Evolutionary conservation across 2,888 invertebrate species (phyloP), one percentile per base, ranked within the genome.

Genomic region (Boloria selene): DNA sequence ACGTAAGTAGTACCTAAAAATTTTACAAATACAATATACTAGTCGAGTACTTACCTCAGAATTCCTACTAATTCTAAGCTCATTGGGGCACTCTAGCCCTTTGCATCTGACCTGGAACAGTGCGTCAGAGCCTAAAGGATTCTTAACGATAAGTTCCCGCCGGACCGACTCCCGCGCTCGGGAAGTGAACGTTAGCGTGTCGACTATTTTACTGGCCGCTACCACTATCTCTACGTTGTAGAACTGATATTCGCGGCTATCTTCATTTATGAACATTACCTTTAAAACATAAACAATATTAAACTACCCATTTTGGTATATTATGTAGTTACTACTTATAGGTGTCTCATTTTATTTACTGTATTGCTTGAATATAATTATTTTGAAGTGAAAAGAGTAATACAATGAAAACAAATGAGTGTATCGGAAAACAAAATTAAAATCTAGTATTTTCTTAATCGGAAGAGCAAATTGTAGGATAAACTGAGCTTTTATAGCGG

Each of bases 181-280:
- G 0, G 84, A 82, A 61, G 72, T 74, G 68, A 91, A 87, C 14
- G 75, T 77, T 67, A 92, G 70, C 5, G 85, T 85, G 68, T 83
- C 89, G 31, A 86, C 84, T 7, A 90, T 80, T 18, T 79, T 76
- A 71, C 89, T 86, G 3, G 81, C 75, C 7, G 79, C 83, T 10
- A 92, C 83, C 0, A 75, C 73, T 17, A 77, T 79, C 17, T 70
- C 71, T 22, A 92, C 80, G 59, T 81, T 82, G 79, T 91, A 92
- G 76, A 74, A 90, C 71, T 92, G 92, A 64, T 88, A 91, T 71
- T 92, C 92, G 3, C 77, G 82, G 17, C 82, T 81, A 2, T 60
- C 64, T 69, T 84, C 82, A 69, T 90, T 85, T 52, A 84, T 79
- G 64, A 92, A 92, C 74, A 84, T 79, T 31, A 91, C 88, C 92